phyloP scores from a whole-genome alignment of 1,140 invertebrate genomes.

The Nasonia longicornis region DNA sequence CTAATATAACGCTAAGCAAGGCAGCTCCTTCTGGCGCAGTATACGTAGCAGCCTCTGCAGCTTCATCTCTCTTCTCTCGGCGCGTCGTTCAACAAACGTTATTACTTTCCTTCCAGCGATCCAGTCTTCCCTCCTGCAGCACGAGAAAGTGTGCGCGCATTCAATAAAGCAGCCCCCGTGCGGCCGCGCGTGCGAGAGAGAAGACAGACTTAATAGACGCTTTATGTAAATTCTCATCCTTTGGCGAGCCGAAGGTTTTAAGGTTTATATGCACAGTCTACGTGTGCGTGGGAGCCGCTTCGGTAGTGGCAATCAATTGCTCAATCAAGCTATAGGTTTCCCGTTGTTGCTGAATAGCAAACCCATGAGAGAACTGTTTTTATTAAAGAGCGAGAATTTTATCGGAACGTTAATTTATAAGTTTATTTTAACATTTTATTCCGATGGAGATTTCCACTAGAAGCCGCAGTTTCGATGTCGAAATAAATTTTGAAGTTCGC shows the following conservation, averaged over 20 bases:
- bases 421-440: background rate
- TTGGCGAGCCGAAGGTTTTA: conserved; percentile 3
- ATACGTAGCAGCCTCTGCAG: background rate
- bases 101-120: conserved; percentile 64
- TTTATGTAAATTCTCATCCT: conserved; percentile 65
- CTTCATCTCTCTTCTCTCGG: conserved; percentile 11
- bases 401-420: too few relatives aligned
- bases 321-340: background rate
- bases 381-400: too few relatives aligned
- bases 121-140: conserved; percentile 47
- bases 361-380: too few relatives aligned
- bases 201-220: conserved; percentile 58
- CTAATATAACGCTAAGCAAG: too few relatives aligned
- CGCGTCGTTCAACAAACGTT: conserved; percentile 57
- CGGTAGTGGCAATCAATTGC: conserved; percentile 8
- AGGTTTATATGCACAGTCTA: background rate
- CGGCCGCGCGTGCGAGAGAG: background rate
- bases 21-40: background rate
- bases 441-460: background rate
- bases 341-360: background rate
- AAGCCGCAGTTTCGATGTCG: background rate
- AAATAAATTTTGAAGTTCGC: background rate
- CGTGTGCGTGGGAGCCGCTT: background rate
- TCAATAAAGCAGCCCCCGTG: conserved; percentile 61
- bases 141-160: conserved; percentile 57